Conservation (phyloP, 2,113 vertebrate genomes). For the Athene noctua region DNA sequence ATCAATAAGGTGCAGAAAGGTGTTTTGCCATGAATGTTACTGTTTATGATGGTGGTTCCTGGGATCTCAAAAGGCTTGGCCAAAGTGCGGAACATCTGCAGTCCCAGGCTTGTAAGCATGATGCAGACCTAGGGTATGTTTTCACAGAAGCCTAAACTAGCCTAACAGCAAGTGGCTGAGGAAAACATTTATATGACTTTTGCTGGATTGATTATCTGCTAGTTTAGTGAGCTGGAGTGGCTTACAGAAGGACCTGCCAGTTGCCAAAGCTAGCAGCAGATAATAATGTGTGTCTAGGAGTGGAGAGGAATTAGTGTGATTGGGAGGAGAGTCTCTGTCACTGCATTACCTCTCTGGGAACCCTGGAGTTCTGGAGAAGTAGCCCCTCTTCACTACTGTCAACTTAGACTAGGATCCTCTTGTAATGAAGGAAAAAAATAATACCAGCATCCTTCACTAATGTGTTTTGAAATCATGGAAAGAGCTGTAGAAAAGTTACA, state of each 20-base stretch:
- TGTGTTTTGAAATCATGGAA: background rate
- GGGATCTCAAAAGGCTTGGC: background rate
- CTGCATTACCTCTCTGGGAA: background rate
- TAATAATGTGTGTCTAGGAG: background rate
- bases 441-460: background rate
- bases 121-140: background rate
- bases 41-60: rapidly evolving
- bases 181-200: background rate
- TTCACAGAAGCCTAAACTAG: background rate
- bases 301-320: background rate
- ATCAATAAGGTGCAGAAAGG: background rate
- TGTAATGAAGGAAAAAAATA: background rate
- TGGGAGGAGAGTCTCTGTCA: background rate
- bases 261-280: background rate
- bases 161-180: background rate
- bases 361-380: background rate
- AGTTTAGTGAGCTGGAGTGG: background rate
- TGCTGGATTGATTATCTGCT: background rate
- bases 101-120: background rate
- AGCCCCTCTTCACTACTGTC: background rate
- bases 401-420: background rate
- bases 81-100: background rate
- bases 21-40: background rate
- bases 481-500: background rate
- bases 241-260: background rate